phyloP scores from a whole-genome alignment of 64 coral and sea anemone species.

The Trachythela sp. region DNA sequence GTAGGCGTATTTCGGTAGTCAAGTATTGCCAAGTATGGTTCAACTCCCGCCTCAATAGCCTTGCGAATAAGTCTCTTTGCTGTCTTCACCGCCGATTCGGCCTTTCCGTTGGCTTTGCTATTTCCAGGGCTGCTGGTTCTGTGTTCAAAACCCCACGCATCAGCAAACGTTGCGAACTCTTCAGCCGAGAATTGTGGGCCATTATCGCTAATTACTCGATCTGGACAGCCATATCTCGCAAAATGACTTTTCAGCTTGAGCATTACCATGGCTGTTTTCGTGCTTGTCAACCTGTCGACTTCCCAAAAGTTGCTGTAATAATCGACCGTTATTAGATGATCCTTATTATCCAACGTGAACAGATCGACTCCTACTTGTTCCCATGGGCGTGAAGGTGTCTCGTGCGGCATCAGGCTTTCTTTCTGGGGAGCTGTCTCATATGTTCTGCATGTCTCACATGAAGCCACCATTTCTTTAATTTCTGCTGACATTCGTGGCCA shows the following conservation, averaged over 20 bases:
- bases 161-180: neutral
- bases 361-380: too few species aligned
- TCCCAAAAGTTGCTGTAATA: too few species aligned
- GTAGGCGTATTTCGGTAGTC: too few species aligned
- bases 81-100: slow-evolving; percentile 43
- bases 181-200: neutral
- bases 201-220: slow-evolving; percentile 11
- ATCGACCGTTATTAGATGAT: too few species aligned
- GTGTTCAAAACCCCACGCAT: slow-evolving; percentile 32
- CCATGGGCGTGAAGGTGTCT: slow-evolving; percentile 18
- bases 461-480: too few species aligned
- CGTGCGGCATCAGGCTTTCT: slow-evolving; percentile 32
- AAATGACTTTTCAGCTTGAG: slow-evolving; percentile 27
- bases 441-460: too few species aligned
- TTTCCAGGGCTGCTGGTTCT: slow-evolving; percentile 31
- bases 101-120: slow-evolving; percentile 34
- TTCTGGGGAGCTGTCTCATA: neutral
- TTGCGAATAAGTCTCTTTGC: too few species aligned
- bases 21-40: too few species aligned
- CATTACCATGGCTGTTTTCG: neutral
- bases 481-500: too few species aligned
- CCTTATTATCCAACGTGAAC: too few species aligned
- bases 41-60: too few species aligned
- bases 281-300: neutral
- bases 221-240: neutral